Evolutionary conservation across 2,797 vertebrate species (phyloP).

Genomic region (Clamator glandarius): DNA sequence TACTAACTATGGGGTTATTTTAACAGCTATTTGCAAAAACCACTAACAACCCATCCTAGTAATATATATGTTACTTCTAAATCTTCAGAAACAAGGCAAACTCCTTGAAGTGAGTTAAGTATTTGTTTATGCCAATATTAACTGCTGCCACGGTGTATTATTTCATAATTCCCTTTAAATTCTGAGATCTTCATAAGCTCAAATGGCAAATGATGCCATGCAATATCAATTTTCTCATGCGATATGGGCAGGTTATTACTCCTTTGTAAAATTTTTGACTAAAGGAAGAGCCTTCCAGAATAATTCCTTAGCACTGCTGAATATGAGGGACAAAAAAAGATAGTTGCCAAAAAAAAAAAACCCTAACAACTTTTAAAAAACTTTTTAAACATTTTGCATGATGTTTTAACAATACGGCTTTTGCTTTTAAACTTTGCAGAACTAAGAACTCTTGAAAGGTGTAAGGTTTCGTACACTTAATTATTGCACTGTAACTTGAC

Average conservation of each 20-base stretch:
- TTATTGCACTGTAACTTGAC: neutral
- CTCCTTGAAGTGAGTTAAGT: neutral
- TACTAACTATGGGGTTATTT: neutral
- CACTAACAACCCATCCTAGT: neutral
- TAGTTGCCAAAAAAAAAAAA: neutral
- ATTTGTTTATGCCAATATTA: neutral
- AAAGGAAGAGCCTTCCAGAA: neutral
- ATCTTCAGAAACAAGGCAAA: neutral
- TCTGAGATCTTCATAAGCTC: neutral
- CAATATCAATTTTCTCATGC: neutral
- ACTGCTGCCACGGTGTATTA: rapidly evolving
- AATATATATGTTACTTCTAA: neutral
- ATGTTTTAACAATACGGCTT: neutral
- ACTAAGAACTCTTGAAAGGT: neutral
- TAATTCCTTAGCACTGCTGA: neutral
- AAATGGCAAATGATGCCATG: neutral
- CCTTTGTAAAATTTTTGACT: neutral
- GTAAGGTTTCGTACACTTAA: neutral
- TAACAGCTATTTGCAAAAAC: neutral
- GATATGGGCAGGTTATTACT: neutral
- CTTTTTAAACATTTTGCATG: neutral
- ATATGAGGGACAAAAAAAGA: neutral
- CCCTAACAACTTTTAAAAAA: neutral
- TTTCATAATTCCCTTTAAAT: neutral
- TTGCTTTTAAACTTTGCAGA: neutral